phyloP scores from a whole-genome alignment of 2,888 invertebrate genomes.

The Lochmaea capreae region DNA sequence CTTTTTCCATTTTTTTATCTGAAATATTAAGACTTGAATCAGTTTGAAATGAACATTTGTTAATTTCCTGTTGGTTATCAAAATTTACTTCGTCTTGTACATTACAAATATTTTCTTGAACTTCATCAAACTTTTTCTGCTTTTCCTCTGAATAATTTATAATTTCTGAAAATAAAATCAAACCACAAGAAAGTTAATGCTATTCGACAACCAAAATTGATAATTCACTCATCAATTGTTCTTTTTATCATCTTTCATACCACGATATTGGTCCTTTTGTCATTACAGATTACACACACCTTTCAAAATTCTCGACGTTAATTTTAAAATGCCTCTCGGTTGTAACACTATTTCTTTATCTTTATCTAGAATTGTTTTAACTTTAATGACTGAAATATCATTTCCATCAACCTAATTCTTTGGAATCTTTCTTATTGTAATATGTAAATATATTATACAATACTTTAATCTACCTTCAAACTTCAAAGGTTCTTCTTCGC shows the following conservation, averaged over 20 bases:
- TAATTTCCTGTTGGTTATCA: neutral
- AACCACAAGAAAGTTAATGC: neutral
- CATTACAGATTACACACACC: neutral
- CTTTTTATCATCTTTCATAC: neutral
- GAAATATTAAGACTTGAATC: neutral
- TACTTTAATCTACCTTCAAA: neutral
- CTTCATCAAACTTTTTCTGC: neutral
- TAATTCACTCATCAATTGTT: neutral
- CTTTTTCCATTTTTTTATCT: neutral
- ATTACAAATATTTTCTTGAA: neutral
- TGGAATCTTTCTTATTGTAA: too few species aligned
- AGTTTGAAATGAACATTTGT: neutral
- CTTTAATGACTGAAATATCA: too few species aligned
- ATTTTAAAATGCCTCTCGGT: neutral
- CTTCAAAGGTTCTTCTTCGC: neutral
- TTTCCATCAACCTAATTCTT: too few species aligned
- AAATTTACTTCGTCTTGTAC: neutral
- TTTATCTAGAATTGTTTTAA: neutral
- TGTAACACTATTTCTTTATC: neutral
- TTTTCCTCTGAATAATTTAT: neutral
- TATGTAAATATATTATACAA: too few species aligned
- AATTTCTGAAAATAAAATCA: conserved; percentile 1
- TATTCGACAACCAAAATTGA: neutral
- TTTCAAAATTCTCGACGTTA: neutral
- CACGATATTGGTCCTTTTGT: neutral